A percentile compares a stretch with the other conserved stretches of the same genome.
These are phyloP conservation scores for Apodemia zela DNA, from an alignment of 2,888 invertebrate genomes.

Conservation along the genomic window DNA sequence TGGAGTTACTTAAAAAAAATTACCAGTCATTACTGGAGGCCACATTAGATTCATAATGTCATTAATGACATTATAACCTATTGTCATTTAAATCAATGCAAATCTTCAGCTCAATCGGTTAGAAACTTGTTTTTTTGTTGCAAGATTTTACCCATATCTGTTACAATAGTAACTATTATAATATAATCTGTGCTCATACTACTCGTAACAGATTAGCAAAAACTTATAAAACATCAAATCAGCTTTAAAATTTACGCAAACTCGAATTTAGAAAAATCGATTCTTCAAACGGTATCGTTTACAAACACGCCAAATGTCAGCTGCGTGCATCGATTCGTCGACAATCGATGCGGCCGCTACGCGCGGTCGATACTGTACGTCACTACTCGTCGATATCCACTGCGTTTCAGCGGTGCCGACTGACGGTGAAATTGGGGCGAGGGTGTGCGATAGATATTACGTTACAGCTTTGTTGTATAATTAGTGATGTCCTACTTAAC, in stretches of 20 bases:
- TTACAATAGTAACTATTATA: no score
- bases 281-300: slow-evolving; percentile 29
- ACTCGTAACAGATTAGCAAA: no score
- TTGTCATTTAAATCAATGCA: no score
- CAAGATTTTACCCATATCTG: no score
- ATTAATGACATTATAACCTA: no score
- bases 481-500: slow-evolving; percentile 13
- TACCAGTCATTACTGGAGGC: no score
- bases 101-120: no score
- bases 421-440: slow-evolving; percentile 20
- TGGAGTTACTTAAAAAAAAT: no score
- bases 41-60: no score
- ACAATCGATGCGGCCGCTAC: slow-evolving; percentile 40
- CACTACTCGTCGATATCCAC: slow-evolving; percentile 39
- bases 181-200: no score
- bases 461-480: slow-evolving; percentile 8
- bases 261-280: slow-evolving; percentile 12
- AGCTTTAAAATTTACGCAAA: not conserved
- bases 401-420: slow-evolving; percentile 4
- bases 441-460: slow-evolving; percentile 13
- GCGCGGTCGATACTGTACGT: slow-evolving; percentile 46
- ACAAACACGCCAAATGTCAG: slow-evolving; percentile 41
- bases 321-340: slow-evolving; percentile 48
- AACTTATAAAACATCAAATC: no score
- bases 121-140: no score